Conservation (phyloP, 2,113 vertebrate genomes). For the Ellobius talpinus region DNA sequence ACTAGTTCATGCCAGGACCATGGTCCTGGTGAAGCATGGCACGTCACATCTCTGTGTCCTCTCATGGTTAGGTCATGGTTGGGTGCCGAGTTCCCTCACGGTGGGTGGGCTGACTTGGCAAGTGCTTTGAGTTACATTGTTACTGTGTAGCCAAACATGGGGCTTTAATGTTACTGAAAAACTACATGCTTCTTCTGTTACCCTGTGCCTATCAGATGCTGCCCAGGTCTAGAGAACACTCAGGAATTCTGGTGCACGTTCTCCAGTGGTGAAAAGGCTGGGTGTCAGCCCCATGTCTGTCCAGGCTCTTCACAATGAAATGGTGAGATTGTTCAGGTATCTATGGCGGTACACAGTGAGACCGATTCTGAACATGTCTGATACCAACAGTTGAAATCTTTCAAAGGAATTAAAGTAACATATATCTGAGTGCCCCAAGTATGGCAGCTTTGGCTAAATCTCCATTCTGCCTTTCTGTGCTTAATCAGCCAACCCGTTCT, state of each 20-base stretch:
- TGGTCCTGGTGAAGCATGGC: background rate
- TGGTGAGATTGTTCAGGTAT: background rate
- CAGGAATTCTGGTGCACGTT: background rate
- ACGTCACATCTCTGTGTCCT: background rate
- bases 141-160: background rate
- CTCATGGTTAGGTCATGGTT: accelerated
- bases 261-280: background rate
- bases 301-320: background rate
- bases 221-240: background rate
- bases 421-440: background rate
- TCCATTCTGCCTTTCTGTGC: background rate
- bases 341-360: background rate
- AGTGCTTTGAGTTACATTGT: background rate
- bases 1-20: accelerated
- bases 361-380: background rate
- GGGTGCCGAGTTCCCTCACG: accelerated
- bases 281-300: background rate
- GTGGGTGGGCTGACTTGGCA: background rate
- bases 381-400: background rate
- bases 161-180: background rate
- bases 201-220: background rate
- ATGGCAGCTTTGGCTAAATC: background rate
- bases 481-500: background rate
- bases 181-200: background rate
- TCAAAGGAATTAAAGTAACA: background rate